These are phyloP conservation scores for Sebastes taczanowskii DNA, from an alignment of 2,797 vertebrate species.

Conservation along the genomic window DNA sequence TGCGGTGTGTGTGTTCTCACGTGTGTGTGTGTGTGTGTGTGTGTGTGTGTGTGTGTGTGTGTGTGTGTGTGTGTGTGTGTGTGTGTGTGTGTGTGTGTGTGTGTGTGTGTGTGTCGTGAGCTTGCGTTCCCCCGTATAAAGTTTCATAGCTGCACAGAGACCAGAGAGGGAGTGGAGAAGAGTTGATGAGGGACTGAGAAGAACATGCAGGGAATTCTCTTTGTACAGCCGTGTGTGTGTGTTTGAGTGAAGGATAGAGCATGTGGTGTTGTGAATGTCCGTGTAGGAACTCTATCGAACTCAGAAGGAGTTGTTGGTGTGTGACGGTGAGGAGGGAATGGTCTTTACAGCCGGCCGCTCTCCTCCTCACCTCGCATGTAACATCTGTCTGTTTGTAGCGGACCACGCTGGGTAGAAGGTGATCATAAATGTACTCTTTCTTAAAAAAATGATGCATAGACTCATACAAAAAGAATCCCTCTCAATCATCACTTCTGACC, in stretches of 20 bases:
- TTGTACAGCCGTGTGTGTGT: neutral
- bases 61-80: neutral
- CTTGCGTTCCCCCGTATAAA: conserved; percentile 29
- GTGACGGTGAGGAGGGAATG: conserved; percentile 47
- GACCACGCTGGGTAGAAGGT: conserved; percentile 42
- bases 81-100: neutral
- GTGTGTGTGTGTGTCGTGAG: neutral
- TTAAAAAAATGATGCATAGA: too few relatives aligned
- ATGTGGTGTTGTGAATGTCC: conserved; percentile 13
- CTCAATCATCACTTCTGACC: too few relatives aligned
- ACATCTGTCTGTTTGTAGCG: conserved; percentile 38
- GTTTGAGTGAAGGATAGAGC: neutral
- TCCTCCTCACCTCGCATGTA: conserved; percentile 29
- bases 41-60: neutral
- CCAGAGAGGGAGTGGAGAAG: conserved; percentile 26
- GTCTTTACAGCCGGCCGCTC: conserved; percentile 34
- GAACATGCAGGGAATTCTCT: conserved; percentile 24
- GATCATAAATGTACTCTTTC: conserved; percentile 43
- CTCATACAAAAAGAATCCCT: too few relatives aligned
- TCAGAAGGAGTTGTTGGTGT: conserved; percentile 19
- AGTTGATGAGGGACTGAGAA: conserved; percentile 3
- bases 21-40: neutral
- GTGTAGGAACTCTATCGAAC: conserved; percentile 8
- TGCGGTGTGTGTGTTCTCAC: neutral
- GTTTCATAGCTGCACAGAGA: conserved; percentile 53